Conservation (phyloP, 2,113 vertebrate genomes). For the Prolemur simus region DNA sequence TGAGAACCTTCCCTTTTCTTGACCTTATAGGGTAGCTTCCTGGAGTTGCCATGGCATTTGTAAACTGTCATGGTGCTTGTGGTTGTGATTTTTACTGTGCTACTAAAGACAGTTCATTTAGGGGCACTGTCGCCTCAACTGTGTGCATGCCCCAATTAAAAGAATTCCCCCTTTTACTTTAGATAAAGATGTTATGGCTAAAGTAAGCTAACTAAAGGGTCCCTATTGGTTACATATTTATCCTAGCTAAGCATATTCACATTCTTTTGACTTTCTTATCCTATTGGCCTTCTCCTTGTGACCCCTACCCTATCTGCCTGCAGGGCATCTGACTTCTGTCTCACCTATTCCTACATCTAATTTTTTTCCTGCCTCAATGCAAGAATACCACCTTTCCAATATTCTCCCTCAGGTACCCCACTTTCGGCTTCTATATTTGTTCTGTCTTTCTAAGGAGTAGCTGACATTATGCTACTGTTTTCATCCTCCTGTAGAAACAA, state of each 20-base stretch:
- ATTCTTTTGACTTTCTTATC: no score
- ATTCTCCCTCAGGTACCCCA: background rate
- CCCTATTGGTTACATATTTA: no score
- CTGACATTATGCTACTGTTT: background rate
- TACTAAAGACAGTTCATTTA: background rate
- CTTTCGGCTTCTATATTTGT: background rate
- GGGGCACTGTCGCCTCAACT: no score
- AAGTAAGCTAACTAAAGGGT: no score
- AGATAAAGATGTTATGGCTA: no score
- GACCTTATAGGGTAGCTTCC: background rate
- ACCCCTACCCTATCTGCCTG: no score
- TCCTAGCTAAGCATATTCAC: no score
- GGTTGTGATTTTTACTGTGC: background rate
- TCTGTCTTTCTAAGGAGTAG: background rate
- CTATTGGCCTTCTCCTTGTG: no score
- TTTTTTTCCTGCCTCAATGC: background rate
- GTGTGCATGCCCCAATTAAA: no score
- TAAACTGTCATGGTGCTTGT: background rate
- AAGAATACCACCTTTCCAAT: background rate
- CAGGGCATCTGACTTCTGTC: no score
- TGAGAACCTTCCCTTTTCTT: no score
- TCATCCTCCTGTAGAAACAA: background rate
- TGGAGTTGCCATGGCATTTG: background rate
- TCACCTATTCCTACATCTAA: background rate
- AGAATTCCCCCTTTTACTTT: no score